These are phyloP conservation scores for Drosophila takahashii DNA, from an alignment of 1,140 invertebrate species.

Conservation along the genomic window DNA sequence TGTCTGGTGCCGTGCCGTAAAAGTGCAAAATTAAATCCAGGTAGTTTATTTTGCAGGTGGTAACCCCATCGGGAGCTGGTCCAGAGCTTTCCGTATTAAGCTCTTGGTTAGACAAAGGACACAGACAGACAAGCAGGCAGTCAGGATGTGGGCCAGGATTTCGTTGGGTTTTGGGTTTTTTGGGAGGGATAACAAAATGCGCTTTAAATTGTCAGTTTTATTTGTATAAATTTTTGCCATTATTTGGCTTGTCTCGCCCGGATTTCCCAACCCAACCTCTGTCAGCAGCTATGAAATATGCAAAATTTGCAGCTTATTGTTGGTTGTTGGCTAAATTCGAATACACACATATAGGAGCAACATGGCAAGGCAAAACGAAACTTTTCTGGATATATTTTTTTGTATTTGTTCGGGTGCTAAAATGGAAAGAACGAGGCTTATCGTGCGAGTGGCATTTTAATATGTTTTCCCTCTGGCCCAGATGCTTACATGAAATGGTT, in stretches of 20 bases:
- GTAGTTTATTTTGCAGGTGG: slow-evolving; percentile 64
- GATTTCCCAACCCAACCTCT: slow-evolving; percentile 43
- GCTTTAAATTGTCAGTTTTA: slow-evolving; percentile 80
- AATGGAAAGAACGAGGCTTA: slow-evolving; percentile 59
- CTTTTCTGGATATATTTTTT: slow-evolving; percentile 13
- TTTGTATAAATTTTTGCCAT: slow-evolving; percentile 78
- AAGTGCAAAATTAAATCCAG: slow-evolving; percentile 77
- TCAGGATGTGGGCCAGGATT: slow-evolving; percentile 14
- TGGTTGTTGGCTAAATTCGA: slow-evolving; percentile 61
- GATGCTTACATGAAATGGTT: slow-evolving; percentile 58
- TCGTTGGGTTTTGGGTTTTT: slow-evolving; percentile 4
- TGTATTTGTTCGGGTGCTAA: neutral
- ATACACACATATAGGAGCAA: slow-evolving; percentile 7
- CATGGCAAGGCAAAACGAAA: neutral
- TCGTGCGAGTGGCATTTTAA: slow-evolving; percentile 80
- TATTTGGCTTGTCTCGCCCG: slow-evolving; percentile 69
- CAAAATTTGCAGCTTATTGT: slow-evolving; percentile 80
- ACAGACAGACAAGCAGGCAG: slow-evolving; percentile 5
- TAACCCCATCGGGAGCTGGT: slow-evolving; percentile 56
- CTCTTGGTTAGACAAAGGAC: slow-evolving; percentile 61
- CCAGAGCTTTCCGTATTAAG: slow-evolving; percentile 56
- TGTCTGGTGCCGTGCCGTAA: slow-evolving; percentile 40
- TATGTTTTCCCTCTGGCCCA: slow-evolving; percentile 57
- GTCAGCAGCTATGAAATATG: slow-evolving; percentile 79
- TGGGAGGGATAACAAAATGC: slow-evolving; percentile 25